phyloP scores from a whole-genome alignment of 2,113 vertebrate genomes.

The Coregonus clupeaformis region DNA sequence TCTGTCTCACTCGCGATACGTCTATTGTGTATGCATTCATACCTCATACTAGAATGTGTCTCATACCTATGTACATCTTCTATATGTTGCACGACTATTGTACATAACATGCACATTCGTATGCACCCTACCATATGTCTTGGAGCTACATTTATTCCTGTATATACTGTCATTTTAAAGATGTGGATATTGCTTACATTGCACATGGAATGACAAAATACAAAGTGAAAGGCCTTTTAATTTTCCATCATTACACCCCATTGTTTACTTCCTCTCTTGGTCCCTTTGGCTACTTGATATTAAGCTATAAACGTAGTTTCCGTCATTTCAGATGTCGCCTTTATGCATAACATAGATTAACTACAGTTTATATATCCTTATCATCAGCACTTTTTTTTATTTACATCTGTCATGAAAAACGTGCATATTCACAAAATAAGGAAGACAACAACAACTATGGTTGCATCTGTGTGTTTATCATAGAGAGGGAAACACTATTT shows the following conservation, averaged over 20 bases:
- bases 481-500: neutral
- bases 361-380: neutral
- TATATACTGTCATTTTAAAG: neutral
- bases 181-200: neutral
- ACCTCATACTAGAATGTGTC: neutral
- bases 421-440: neutral
- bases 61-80: neutral
- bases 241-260: neutral
- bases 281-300: neutral
- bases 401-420: neutral
- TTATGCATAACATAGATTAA: neutral
- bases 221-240: neutral
- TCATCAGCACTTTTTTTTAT: neutral
- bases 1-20: too few relatives aligned
- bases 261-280: neutral
- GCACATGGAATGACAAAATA: neutral
- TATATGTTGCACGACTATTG: neutral
- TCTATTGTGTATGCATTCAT: too few relatives aligned
- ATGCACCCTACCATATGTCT: neutral
- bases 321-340: neutral
- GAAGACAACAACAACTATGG: too few relatives aligned
- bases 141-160: too few relatives aligned
- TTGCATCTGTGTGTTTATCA: too few relatives aligned
- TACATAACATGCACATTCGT: neutral
- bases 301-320: neutral